These are phyloP conservation scores for Wiebesia pumilae DNA, from an alignment of 1,140 invertebrate species.

Conservation along the genomic window DNA sequence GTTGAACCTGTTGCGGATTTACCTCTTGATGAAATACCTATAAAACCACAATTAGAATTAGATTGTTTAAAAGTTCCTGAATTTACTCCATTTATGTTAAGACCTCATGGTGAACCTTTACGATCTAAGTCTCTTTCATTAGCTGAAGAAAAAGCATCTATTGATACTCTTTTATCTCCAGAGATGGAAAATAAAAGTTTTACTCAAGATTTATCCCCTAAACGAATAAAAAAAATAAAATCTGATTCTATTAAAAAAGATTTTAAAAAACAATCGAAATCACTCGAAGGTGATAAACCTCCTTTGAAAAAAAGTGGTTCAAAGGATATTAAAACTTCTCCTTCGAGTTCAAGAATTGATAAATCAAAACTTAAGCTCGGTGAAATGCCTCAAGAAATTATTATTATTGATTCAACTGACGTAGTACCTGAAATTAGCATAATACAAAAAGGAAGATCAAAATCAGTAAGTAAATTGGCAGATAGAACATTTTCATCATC, in stretches of 20 bases:
- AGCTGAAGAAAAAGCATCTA: constrained; percentile 73
- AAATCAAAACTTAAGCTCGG: constrained; percentile 72
- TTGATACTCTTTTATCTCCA: constrained; percentile 71
- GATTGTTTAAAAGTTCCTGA: constrained; percentile 73
- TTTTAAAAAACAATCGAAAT: constrained; percentile 73
- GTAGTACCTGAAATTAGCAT: constrained; percentile 70
- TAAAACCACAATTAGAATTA: constrained; percentile 71
- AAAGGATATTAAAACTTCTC: constrained; percentile 66
- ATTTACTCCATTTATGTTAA: constrained; percentile 71
- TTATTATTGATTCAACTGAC: constrained; percentile 73
- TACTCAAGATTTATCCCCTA: constrained; percentile 70
- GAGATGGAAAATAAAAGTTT: constrained; percentile 72
- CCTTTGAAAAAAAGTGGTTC: constrained; percentile 67
- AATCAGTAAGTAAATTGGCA: constrained; percentile 67
- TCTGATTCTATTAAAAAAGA: constrained; percentile 69
- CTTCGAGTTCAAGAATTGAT: constrained; percentile 68
- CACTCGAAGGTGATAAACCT: constrained; percentile 72
- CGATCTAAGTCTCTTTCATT: constrained; percentile 71
- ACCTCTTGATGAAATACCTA: constrained; percentile 72
- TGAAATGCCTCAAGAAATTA: constrained; percentile 74
- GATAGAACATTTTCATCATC: constrained; percentile 65
- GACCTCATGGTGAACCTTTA: constrained; percentile 70
- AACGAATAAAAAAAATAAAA: constrained; percentile 65
- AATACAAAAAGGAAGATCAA: constrained; percentile 72
- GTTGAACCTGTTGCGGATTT: constrained; percentile 73